Base-by-base conservation (phyloP, 2,113 vertebrate genomes). In the Gymnogyps californianus region DNA sequence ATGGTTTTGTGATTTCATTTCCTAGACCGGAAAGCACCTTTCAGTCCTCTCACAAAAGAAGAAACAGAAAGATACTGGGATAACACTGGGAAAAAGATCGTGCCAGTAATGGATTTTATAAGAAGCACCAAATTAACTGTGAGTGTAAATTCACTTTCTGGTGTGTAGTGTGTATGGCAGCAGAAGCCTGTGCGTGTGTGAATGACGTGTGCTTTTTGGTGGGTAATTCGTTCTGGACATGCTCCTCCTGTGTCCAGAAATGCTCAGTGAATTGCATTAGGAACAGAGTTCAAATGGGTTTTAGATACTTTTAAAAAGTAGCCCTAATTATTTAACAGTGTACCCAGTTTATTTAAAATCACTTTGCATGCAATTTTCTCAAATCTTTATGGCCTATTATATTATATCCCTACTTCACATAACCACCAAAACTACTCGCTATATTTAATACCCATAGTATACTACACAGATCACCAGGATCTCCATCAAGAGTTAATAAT, bases 41-140 rank as follows among this genome's bases (percentile, higher is more conserved):
- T 98, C 78, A 31, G 83, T 59, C 90, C 90, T 70, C 78, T 96
- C 59, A 97, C 87, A 9, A 54, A 88, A 92, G 96, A 97, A 95
- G 90, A 98, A 51, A 82, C 83, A 20, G 55, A 88, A 87, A 94
- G n/a, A 66, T 96, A 76, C 26, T 97, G 97, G 94, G 96, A 97
- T 47, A 97, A 83, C 18, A 92, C 96, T 67, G 90, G 95, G 34
- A 96, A 76, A 75, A 96, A 59, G 46, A 96, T 98, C 38, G 47
- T 99, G 87, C 97, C 98, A 47, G 85, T 98, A 58, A 29, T 98
- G 93, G 97, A 98, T 97, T 98, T 99, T 55, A 98, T 98, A 52
- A 92, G 97, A 90, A 97, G 97, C 93, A 98, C 98, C 71, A 98
- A 98, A 95, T 54, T 98, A 87, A 96, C 94, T 25, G 97, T 98